These are phyloP conservation scores for Cariama cristata DNA, from an alignment of 2,113 vertebrate genomes.

Conservation along the genomic window DNA sequence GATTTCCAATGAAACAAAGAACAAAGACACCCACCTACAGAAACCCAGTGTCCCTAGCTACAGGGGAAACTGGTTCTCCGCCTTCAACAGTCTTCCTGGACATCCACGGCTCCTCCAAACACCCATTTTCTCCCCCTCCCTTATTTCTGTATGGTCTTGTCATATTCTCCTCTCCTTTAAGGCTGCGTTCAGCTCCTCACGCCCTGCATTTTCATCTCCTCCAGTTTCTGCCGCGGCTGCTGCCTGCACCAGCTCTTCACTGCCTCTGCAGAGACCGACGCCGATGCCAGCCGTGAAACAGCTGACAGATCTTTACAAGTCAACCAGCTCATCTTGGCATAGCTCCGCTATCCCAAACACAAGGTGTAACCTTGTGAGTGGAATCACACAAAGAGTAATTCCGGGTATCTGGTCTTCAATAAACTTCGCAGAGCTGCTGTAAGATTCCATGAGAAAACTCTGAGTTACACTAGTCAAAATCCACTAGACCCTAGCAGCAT, in stretches of 20 bases:
- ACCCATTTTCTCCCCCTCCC: neutral
- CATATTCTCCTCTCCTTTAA: neutral
- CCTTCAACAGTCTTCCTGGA: neutral
- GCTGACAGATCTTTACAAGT: neutral
- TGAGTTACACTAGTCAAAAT: neutral
- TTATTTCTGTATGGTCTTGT: neutral
- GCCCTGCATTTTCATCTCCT: neutral
- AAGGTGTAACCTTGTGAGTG: neutral
- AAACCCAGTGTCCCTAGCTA: neutral
- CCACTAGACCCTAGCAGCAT: neutral
- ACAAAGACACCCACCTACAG: neutral
- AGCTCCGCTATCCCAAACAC: neutral
- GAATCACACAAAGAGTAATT: neutral
- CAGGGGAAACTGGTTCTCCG: neutral
- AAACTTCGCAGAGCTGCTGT: neutral
- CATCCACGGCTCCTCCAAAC: neutral
- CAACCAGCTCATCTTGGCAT: neutral
- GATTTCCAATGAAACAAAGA: neutral
- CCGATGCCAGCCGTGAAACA: rapidly evolving
- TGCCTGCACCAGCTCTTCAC: neutral
- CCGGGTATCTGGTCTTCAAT: neutral
- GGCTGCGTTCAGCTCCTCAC: neutral
- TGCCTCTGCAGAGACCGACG: rapidly evolving
- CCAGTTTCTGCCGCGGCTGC: neutral
- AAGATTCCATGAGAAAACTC: neutral